Conservation (phyloP, 1,140 invertebrate species). For the Apolygus lucorum region DNA sequence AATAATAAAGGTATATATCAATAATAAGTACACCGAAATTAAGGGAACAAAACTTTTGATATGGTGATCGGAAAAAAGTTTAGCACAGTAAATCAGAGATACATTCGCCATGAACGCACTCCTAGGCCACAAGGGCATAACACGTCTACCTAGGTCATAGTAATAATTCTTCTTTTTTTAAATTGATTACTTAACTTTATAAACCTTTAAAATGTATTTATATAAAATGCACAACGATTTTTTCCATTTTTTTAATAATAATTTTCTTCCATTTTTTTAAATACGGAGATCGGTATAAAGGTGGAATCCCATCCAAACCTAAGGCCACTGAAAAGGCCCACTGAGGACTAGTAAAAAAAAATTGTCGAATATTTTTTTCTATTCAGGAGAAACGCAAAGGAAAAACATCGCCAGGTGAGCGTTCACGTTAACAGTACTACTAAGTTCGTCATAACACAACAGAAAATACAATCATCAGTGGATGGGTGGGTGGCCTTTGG, state of each 20-base stretch:
- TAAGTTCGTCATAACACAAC: no score
- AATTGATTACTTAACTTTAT: not conserved
- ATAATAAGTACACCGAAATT: not conserved
- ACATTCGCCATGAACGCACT: not conserved
- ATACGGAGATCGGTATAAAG: not conserved
- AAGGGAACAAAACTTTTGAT: not conserved
- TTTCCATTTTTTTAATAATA: not conserved
- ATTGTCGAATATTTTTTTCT: no score
- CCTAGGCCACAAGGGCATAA: not conserved
- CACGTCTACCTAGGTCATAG: not conserved
- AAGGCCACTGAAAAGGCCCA: no score
- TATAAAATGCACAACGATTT: not conserved
- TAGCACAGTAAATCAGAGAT: not conserved
- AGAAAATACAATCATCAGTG: no score
- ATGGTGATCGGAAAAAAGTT: not conserved
- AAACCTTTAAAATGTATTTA: not conserved
- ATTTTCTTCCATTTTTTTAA: not conserved
- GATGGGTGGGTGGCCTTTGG: no score
- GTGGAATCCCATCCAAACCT: not conserved
- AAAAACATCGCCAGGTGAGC: no score
- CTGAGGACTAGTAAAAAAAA: no score
- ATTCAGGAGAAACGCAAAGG: no score
- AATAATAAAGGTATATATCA: not conserved
- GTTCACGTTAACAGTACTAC: no score
- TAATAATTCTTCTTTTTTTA: not conserved